Base-by-base conservation (phyloP, 2,888 invertebrate species). In the Pharmacophagus antenor region DNA sequence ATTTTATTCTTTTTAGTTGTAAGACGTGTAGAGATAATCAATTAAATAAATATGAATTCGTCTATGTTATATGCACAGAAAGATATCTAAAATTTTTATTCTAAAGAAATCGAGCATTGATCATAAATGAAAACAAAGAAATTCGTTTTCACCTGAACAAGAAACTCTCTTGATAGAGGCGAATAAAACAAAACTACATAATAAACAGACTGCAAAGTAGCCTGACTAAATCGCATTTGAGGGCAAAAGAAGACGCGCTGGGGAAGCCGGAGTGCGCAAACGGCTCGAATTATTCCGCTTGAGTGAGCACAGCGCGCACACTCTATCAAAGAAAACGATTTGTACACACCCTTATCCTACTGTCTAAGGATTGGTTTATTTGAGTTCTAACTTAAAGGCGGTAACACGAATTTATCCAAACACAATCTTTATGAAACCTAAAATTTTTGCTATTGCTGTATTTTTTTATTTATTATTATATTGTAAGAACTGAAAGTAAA, bases 271-370 rank as follows among this genome's bases (percentile, higher is more conserved):
- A 67, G 68, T 72, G 73, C 77, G 76, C 76, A 77, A 83, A 81
- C 78, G 79, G 76, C 78, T 72, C 72, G 74, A 79, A 74, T 84
- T 85, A 81, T 82, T 85, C 80, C 84, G 74, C 72, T 70, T 75
- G 80, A 82, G 73, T 75, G 79, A 67, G 70, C 74, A 68, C 67
- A 74, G 73, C 73, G 69, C 72, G 69, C 72, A 65, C 66, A 65
- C 67, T 78, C 73, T 82, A 77, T 80, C 79, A 80, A 80, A 80
- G 80, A 79, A 84, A 84, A 82, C 79, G 80, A 82, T 84, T 83
- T 84, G 79, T 79, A 79, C 77, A 80, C 79, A 76, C 71, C 72
- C 74, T 73, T 74, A 72, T 74, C 70, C 68, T 63, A 68, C 65
- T 70, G 65, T 65, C 66, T 69, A 64, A 71, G 54, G 42, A 52